Evolutionary conservation across 2,113 vertebrate species (phyloP).

Genomic region (Clarias gariepinus): DNA sequence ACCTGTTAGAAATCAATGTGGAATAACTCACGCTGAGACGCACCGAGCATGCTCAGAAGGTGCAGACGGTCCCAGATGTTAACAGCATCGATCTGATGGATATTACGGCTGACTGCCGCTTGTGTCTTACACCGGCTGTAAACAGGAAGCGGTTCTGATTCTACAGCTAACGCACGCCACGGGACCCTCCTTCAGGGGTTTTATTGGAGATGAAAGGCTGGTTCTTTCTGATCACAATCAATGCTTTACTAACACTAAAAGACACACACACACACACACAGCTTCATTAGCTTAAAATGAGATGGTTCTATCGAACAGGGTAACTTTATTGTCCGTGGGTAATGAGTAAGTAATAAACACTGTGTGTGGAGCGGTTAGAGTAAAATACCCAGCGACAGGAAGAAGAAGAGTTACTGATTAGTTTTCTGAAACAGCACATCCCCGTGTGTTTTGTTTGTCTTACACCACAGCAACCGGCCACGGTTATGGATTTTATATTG

Average conservation of each 20-base stretch:
- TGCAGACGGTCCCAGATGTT: conserved; percentile 54
- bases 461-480: background rate
- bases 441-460: background rate
- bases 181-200: conserved; percentile 63
- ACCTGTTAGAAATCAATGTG: conserved; percentile 44
- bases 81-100: conserved; percentile 63
- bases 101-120: conserved; percentile 52
- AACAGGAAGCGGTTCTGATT: conserved; percentile 57
- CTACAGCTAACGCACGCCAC: conserved; percentile 58
- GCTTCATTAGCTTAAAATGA: conserved; percentile 9
- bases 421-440: background rate
- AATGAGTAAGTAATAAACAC: background rate
- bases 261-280: background rate
- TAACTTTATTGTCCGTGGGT: conserved; percentile 1
- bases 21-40: conserved; percentile 33
- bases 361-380: background rate
- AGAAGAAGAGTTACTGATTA: background rate
- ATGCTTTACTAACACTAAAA: conserved; percentile 31
- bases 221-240: conserved; percentile 52
- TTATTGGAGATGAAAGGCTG: conserved; percentile 57
- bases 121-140: conserved; percentile 56
- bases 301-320: background rate
- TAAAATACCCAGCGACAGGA: too few relatives aligned
- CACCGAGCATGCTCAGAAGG: conserved; percentile 43
- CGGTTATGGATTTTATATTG: background rate